Evolutionary conservation across 2,888 invertebrate genomes (phyloP).

Genomic region (Chrysodeixis includens): DNA sequence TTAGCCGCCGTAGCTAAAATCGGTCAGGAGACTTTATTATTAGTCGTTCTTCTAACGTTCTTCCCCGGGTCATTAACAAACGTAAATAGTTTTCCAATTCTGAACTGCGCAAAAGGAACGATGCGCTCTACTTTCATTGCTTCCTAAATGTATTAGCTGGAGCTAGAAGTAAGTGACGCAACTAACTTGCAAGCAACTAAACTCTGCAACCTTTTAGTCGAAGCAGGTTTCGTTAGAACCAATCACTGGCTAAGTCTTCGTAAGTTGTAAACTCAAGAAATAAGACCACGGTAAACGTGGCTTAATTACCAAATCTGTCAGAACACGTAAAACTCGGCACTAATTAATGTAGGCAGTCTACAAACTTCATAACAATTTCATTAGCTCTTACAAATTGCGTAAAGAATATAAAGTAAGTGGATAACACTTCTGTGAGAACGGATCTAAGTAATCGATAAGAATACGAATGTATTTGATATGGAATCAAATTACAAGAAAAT

Average conservation of each 20-base stretch:
- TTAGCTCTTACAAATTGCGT: constrained; percentile 39
- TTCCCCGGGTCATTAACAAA: neutral
- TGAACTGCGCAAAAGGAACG: neutral
- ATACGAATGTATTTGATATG: neutral
- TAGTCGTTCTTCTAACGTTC: too few species aligned
- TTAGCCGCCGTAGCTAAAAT: too few species aligned
- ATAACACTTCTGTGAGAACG: constrained; percentile 16
- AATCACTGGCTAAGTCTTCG: neutral
- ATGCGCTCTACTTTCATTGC: constrained; percentile 2
- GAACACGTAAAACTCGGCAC: constrained; percentile 44
- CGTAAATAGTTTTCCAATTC: neutral
- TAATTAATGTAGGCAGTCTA: constrained; percentile 51
- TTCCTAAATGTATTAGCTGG: constrained; percentile 4
- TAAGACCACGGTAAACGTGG: constrained; percentile 20
- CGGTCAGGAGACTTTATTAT: too few species aligned
- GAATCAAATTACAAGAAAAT: neutral
- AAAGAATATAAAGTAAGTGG: constrained; percentile 31
- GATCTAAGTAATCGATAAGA: neutral
- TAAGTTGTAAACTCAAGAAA: constrained; percentile 13
- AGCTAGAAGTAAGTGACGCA: neutral
- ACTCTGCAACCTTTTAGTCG: constrained; percentile 3
- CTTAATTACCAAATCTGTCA: constrained; percentile 53
- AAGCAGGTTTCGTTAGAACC: constrained; percentile 1
- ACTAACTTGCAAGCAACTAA: constrained; percentile 3
- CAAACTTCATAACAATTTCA: constrained; percentile 51